Conservation (phyloP, 2,113 vertebrate genomes). For the Phycodurus eques region DNA sequence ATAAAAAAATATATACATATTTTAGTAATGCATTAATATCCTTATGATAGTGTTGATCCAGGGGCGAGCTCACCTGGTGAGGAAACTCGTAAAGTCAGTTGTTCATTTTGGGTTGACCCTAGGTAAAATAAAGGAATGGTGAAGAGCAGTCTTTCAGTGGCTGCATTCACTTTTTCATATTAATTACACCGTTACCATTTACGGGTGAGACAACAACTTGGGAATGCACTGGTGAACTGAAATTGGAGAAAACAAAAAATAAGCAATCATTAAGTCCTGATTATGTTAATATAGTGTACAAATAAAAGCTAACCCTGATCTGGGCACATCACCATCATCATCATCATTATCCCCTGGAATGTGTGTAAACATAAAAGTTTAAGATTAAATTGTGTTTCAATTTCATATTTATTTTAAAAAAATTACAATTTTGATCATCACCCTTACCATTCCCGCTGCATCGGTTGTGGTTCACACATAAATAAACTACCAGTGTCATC, state of each 20-base stretch:
- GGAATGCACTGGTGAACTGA: conserved; percentile 33
- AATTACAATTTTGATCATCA: conserved; percentile 16
- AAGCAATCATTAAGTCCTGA: background rate
- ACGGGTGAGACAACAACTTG: conserved; percentile 2
- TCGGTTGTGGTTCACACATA: conserved; percentile 56
- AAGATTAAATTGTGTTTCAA: background rate
- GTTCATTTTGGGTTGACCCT: conserved; percentile 52
- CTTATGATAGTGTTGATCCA: background rate
- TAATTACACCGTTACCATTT: conserved; percentile 38
- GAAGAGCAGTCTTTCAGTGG: background rate
- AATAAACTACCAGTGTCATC: conserved; percentile 44
- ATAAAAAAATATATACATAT: background rate
- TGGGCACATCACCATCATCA: conserved; percentile 7
- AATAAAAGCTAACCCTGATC: conserved; percentile 37
- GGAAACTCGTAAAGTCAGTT: conserved; percentile 54
- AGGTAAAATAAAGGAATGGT: background rate
- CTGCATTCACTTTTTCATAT: background rate
- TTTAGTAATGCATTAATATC: background rate
- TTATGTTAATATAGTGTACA: background rate
- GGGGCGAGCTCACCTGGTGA: conserved; percentile 44
- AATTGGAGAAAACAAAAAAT: background rate
- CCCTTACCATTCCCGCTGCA: conserved; percentile 55
- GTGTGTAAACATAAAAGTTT: background rate
- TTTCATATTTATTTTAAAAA: background rate
- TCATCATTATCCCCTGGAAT: conserved; percentile 31